Conservation (phyloP, 1,140 invertebrate genomes). For the Philopotamus ludificatus region DNA sequence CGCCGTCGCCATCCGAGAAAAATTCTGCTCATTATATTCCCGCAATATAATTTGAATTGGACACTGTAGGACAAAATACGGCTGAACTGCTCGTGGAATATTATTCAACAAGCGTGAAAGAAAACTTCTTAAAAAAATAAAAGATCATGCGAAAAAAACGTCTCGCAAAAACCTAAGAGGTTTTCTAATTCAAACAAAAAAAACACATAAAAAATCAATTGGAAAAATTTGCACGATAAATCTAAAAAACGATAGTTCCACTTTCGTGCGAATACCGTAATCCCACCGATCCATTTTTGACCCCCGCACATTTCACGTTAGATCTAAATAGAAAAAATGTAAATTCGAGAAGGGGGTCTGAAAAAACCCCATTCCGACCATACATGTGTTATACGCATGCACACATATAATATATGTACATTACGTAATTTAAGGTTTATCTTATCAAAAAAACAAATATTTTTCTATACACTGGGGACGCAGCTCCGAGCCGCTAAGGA, state of each 20-base stretch:
- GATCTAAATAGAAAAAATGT: constrained; percentile 16
- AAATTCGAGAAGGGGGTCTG: too few relatives aligned
- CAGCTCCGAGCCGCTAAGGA: background rate
- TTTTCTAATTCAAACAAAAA: too few relatives aligned
- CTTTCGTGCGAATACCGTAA: constrained; percentile 5
- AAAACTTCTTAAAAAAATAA: too few relatives aligned
- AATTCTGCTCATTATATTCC: too few relatives aligned
- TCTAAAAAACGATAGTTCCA: constrained; percentile 13
- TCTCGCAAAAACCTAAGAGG: too few relatives aligned
- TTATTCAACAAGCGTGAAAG: too few relatives aligned
- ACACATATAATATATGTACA: background rate
- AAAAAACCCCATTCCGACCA: too few relatives aligned
- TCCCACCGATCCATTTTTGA: constrained; percentile 18
- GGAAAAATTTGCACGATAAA: constrained; percentile 15
- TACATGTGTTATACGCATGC: constrained; percentile 1
- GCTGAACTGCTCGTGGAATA: too few relatives aligned
- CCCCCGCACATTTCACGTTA: background rate
- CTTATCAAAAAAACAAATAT: background rate
- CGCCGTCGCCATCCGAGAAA: too few relatives aligned
- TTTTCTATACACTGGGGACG: background rate
- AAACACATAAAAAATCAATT: background rate
- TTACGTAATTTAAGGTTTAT: background rate
- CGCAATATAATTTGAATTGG: too few relatives aligned
- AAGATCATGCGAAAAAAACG: too few relatives aligned
- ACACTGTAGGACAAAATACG: too few relatives aligned